Conservation (phyloP, 2,797 vertebrate species). For the Artibeus jamaicensis region DNA sequence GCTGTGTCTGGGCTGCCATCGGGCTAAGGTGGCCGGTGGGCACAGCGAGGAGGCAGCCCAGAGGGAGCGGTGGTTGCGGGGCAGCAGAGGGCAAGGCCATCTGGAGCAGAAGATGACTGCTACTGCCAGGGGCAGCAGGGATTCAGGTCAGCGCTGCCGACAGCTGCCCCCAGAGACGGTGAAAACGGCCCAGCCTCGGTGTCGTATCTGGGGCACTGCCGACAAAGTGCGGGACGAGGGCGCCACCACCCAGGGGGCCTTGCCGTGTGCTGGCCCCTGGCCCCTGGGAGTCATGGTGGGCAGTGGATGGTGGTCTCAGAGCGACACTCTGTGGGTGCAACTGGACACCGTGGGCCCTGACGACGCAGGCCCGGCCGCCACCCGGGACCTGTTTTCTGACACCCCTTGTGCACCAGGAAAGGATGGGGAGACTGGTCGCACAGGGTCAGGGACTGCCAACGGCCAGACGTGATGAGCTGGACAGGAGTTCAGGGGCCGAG, state of each 20-base stretch:
- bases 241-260: neutral
- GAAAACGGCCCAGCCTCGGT: neutral
- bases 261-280: neutral
- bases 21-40: neutral
- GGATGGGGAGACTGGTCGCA: neutral
- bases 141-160: neutral
- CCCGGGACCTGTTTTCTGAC: neutral
- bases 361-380: neutral
- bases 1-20: fast-evolving
- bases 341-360: neutral
- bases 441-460: neutral
- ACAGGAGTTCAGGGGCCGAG: fast-evolving
- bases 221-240: fast-evolving
- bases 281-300: neutral
- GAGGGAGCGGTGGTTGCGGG: neutral
- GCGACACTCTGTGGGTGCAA: fast-evolving
- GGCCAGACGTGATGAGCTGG: fast-evolving
- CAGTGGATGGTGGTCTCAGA: neutral
- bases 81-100: neutral
- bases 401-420: too few species aligned
- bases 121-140: neutral
- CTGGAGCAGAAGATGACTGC: neutral
- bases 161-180: neutral
- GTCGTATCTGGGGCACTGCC: neutral
- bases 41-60: neutral